Evolutionary conservation across 2,113 vertebrate genomes (phyloP).

Genomic region (Psittacula cyanocephala): DNA sequence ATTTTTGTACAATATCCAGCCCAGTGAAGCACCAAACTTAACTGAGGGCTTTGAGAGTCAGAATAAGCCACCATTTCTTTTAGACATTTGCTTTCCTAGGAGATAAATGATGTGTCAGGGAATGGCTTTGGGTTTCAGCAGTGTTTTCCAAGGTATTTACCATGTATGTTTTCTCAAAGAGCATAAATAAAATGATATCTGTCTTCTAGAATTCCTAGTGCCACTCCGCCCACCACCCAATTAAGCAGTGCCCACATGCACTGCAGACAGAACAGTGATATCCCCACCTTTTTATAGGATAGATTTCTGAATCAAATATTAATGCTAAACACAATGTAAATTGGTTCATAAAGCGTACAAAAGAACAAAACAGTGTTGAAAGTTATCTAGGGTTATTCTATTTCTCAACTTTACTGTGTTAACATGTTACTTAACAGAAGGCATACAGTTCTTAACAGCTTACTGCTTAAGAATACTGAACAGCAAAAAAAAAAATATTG

Average conservation of each 20-base stretch:
- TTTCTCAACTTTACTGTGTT: neutral
- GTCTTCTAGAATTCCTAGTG: neutral
- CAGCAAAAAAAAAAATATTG: neutral
- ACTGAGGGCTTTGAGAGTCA: neutral
- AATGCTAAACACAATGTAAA: neutral
- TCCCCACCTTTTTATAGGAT: neutral
- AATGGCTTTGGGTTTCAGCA: neutral
- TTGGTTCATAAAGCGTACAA: neutral
- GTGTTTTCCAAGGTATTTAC: neutral
- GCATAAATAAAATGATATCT: neutral
- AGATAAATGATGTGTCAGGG: neutral
- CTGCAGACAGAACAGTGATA: neutral
- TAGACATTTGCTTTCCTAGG: neutral
- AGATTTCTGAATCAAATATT: constrained; percentile 14
- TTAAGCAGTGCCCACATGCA: neutral
- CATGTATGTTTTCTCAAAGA: neutral
- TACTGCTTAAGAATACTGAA: constrained; percentile 11
- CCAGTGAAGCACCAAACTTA: neutral
- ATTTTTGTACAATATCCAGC: neutral
- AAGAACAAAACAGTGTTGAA: neutral
- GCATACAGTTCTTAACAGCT: constrained; percentile 1
- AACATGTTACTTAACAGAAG: constrained; percentile 10
- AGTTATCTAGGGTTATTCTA: neutral
- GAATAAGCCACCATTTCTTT: neutral
- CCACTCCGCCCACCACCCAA: neutral